Percentiles rank a stretch among this genome's conserved stretches.
phyloP scores from a whole-genome alignment of 2,797 vertebrate genomes.

The Pipistrellus nathusii region DNA sequence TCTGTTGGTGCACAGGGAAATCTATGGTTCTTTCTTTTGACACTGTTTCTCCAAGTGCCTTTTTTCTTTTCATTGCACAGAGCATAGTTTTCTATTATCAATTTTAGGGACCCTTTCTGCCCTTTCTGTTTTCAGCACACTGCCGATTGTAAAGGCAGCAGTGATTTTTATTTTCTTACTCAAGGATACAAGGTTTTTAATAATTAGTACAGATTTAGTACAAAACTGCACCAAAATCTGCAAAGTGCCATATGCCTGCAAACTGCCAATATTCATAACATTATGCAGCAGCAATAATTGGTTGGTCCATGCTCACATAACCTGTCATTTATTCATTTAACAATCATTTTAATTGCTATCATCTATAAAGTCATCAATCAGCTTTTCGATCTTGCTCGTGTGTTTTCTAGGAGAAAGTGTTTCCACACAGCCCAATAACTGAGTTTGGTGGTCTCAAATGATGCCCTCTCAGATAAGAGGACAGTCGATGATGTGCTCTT shows the following conservation, averaged over 20 bases:
- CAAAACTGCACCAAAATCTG: slow-evolving; percentile 73
- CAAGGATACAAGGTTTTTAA: slow-evolving; percentile 37
- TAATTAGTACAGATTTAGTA: slow-evolving; percentile 71
- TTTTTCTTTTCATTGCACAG: neutral
- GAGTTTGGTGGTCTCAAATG: neutral
- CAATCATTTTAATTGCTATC: slow-evolving; percentile 79
- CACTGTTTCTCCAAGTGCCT: neutral
- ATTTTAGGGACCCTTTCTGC: neutral
- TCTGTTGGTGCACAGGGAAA: neutral
- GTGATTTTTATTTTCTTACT: slow-evolving; percentile 10
- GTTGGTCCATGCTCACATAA: slow-evolving; percentile 71
- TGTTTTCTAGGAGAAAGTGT: slow-evolving; percentile 71
- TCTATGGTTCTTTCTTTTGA: neutral
- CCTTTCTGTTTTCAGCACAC: neutral
- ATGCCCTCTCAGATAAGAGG: neutral
- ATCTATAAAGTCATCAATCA: slow-evolving; percentile 72
- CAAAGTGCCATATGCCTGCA: slow-evolving; percentile 77
- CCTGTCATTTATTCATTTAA: slow-evolving; percentile 73
- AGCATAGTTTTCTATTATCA: neutral
- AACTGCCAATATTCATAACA: slow-evolving; percentile 64
- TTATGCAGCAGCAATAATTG: slow-evolving; percentile 44
- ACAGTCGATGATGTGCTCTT: neutral
- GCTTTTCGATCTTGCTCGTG: slow-evolving; percentile 69
- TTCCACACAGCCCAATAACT: neutral
- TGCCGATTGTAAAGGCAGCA: neutral